Conservation (phyloP, 2,888 invertebrate species). For the Glaucopsyche alexis region DNA sequence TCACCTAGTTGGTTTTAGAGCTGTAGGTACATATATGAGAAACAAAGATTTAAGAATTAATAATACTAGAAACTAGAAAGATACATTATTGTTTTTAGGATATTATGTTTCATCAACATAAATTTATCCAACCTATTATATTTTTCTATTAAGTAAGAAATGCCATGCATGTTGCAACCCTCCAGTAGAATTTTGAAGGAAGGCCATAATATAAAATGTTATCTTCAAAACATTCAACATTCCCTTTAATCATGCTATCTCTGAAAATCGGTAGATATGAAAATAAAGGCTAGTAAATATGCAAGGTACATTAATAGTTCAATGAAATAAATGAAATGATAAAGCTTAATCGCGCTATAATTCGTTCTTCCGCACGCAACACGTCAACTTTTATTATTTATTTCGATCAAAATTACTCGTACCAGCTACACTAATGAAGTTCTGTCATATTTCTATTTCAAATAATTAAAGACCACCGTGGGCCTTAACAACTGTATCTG, state of each 20-base stretch:
- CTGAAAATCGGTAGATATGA: not conserved
- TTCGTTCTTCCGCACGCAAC: conserved; percentile 49
- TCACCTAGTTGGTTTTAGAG: too few species aligned
- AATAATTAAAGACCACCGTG: conserved; percentile 73
- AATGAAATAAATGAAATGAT: conserved; percentile 32
- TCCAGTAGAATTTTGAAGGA: not conserved
- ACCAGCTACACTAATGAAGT: conserved; percentile 62
- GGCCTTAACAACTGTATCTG: conserved; percentile 63
- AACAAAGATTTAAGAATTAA: too few species aligned
- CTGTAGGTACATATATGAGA: too few species aligned
- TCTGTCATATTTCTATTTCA: conserved; percentile 69
- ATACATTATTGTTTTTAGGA: too few species aligned
- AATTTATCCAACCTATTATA: too few species aligned
- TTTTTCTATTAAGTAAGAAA: not conserved
- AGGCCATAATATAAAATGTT: not conserved
- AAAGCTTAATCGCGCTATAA: conserved; percentile 41
- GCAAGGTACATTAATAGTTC: conserved; percentile 24
- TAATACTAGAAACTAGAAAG: too few species aligned
- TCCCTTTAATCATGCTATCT: conserved; percentile 10
- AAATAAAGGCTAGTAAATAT: conserved; percentile 15
- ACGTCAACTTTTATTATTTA: conserved; percentile 57
- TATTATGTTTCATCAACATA: too few species aligned
- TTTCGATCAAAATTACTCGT: conserved; percentile 52
- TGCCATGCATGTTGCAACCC: not conserved
- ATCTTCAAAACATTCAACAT: conserved; percentile 4